Percentiles rank a stretch among this genome's conserved stretches.
phyloP scores from a whole-genome alignment of 2,797 vertebrate species.

The Cyprinodon diabolis region DNA sequence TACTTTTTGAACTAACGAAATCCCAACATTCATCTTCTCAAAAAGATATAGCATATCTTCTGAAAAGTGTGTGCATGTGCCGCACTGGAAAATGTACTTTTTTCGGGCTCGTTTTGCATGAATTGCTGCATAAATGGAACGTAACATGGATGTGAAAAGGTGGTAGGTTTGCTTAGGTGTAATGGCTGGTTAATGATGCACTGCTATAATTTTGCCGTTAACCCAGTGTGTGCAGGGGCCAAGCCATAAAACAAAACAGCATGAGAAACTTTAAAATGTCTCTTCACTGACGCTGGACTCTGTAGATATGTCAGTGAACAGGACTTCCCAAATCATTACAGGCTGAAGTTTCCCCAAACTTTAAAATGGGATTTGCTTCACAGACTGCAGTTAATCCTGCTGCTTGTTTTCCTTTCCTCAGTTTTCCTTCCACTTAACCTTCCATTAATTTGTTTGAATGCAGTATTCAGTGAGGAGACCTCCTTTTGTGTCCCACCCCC shows the following conservation, averaged over 20 bases:
- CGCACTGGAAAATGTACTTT: not conserved
- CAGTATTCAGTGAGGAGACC: not conserved
- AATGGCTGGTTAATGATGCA: not conserved
- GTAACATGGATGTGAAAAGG: not conserved
- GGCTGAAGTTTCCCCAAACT: not conserved
- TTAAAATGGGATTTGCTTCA: not conserved
- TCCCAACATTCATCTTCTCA: not conserved
- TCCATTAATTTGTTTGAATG: not conserved
- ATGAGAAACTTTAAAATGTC: not conserved
- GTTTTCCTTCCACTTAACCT: not conserved
- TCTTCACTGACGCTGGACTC: not conserved
- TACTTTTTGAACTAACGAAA: not conserved
- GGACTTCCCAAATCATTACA: not conserved
- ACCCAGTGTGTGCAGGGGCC: not conserved
- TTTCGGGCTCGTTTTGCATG: not conserved
- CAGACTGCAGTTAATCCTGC: not conserved
- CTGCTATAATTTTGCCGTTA: not conserved
- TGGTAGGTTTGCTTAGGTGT: not conserved
- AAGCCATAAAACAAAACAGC: not conserved
- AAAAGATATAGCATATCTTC: not conserved
- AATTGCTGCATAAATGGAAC: not conserved
- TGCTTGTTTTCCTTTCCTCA: not conserved
- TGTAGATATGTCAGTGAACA: not conserved
- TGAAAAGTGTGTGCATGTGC: not conserved
- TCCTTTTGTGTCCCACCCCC: not conserved